phyloP scores from a whole-genome alignment of 2,113 vertebrate species.

The Naja naja region DNA sequence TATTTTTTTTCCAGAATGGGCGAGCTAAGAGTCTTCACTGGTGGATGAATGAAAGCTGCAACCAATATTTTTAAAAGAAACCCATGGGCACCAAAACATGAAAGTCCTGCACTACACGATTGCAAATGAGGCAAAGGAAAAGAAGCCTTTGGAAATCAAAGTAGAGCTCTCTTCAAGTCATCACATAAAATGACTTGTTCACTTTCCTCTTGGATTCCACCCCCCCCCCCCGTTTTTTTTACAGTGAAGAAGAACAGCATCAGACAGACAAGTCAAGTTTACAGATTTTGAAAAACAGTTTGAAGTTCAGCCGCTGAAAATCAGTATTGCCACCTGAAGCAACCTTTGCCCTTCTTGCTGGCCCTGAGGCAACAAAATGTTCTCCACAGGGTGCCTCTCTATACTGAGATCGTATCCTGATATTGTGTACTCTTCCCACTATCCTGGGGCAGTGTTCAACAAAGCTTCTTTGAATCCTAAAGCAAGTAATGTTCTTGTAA shows the following conservation, averaged over 20 bases:
- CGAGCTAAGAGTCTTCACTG: slow-evolving; percentile 16
- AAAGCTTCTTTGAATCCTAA: neutral
- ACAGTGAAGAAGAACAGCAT: neutral
- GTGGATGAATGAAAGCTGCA: slow-evolving; percentile 44
- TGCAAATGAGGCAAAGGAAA: slow-evolving; percentile 37
- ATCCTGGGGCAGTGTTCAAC: neutral
- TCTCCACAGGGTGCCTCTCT: neutral
- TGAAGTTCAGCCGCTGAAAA: neutral
- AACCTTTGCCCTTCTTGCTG: neutral
- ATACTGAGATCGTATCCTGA: neutral
- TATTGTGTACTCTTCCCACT: neutral
- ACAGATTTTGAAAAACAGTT: neutral
- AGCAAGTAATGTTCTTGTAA: neutral
- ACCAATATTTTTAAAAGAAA: slow-evolving; percentile 34
- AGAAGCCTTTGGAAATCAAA: slow-evolving; percentile 56
- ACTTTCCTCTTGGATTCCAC: neutral
- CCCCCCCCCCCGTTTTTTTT: neutral
- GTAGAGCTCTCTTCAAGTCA: slow-evolving; percentile 21
- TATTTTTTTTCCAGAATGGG: slow-evolving; percentile 25
- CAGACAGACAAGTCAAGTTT: neutral
- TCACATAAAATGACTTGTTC: slow-evolving; percentile 34
- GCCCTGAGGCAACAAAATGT: neutral
- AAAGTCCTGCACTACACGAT: slow-evolving; percentile 30
- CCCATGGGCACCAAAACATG: neutral
- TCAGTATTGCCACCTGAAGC: neutral